Conservation (phyloP, 2,113 vertebrate genomes). For the Oxygymnocypris stewartii region DNA sequence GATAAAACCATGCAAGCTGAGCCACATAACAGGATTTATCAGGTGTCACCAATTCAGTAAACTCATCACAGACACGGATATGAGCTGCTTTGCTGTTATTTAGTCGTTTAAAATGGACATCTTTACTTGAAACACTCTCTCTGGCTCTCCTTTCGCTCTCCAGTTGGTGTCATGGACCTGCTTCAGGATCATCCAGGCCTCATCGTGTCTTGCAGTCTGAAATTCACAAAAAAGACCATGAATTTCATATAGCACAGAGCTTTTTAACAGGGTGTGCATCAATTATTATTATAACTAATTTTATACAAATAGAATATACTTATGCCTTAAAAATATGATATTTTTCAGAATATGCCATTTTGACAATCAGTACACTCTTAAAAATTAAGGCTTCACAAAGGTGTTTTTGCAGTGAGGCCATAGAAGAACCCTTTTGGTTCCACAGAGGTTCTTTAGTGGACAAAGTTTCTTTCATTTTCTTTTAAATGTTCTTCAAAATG, state of each 20-base stretch:
- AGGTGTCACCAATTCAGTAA: background rate
- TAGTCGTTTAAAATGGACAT: conserved; percentile 52
- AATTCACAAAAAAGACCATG: conserved; percentile 43
- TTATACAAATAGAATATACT: background rate
- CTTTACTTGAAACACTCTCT: conserved; percentile 92
- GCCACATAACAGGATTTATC: background rate
- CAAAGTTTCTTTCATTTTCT: no score
- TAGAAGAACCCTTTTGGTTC: no score
- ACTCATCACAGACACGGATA: background rate
- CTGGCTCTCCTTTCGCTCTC: conserved; percentile 92
- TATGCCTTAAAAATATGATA: background rate
- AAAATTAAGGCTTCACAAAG: no score
- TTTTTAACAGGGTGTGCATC: background rate
- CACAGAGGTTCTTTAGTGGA: no score
- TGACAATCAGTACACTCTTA: no score
- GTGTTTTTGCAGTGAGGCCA: no score
- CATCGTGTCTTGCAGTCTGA: conserved; percentile 91
- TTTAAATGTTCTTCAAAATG: no score
- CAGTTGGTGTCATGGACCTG: conserved; percentile 97
- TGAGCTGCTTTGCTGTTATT: background rate
- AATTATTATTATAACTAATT: background rate
- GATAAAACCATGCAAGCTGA: background rate
- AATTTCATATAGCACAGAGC: background rate
- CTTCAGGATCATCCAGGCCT: conserved; percentile 98
- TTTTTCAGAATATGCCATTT: no score